phyloP scores from a whole-genome alignment of 2,888 invertebrate species.

The Metopia argyrocephala region DNA sequence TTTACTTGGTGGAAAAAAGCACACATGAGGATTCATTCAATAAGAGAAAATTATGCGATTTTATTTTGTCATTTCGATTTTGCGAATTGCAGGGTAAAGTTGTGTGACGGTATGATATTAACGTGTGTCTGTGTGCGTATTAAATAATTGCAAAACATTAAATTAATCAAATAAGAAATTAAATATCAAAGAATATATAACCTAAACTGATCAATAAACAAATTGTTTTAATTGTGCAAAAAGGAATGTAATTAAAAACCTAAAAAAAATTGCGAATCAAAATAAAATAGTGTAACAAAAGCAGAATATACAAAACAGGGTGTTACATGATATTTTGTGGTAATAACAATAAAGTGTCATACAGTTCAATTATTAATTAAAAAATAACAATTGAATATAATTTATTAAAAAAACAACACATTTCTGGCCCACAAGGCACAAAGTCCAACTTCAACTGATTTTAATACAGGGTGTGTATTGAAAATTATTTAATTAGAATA shows the following conservation, averaged over 20 bases:
- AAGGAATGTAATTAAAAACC: background rate
- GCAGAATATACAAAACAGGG: conserved; percentile 13
- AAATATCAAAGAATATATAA: background rate
- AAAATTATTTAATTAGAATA: background rate
- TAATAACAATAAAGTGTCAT: background rate
- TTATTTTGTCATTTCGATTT: conserved; percentile 53
- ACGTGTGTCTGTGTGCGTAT: conserved; percentile 10
- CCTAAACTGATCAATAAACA: background rate
- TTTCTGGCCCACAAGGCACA: conserved; percentile 31
- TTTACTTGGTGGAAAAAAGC: conserved; percentile 30
- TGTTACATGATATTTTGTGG: background rate
- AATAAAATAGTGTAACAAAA: conserved; percentile 13
- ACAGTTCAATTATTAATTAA: background rate
- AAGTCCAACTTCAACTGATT: conserved; percentile 49
- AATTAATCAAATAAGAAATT: background rate
- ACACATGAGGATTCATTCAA: conserved; percentile 25
- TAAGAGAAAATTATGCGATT: conserved; percentile 53
- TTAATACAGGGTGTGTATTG: conserved; percentile 38
- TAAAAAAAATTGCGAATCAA: conserved; percentile 6
- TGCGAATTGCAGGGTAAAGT: conserved; percentile 42
- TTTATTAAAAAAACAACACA: background rate
- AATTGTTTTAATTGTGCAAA: background rate
- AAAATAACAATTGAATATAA: background rate
- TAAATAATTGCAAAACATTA: conserved; percentile 16
- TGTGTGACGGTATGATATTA: conserved; percentile 27